phyloP scores from a whole-genome alignment of 2,113 vertebrate species.

The Hepsetus odoe region DNA sequence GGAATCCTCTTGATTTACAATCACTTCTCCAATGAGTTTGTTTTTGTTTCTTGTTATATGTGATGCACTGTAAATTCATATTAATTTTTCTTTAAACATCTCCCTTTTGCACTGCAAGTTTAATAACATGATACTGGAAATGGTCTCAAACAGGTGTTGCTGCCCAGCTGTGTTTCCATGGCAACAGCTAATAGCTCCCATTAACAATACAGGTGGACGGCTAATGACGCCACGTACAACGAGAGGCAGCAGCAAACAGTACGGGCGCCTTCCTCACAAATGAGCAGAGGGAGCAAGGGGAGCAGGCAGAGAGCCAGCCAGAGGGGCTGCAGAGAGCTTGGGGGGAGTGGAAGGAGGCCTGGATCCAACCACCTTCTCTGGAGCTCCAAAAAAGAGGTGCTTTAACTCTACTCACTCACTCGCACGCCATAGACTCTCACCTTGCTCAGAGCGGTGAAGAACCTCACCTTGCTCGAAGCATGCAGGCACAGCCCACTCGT shows the following conservation, averaged over 20 bases:
- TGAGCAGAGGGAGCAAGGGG: constrained; percentile 44
- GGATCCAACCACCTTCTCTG: neutral
- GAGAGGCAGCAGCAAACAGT: neutral
- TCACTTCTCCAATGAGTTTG: neutral
- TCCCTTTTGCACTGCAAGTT: constrained; percentile 12
- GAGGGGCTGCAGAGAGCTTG: neutral
- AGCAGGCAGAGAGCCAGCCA: constrained; percentile 5
- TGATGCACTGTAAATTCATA: neutral
- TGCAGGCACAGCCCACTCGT: too few relatives aligned
- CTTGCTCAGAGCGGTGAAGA: neutral
- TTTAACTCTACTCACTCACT: too few relatives aligned
- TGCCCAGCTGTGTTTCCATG: constrained; percentile 66
- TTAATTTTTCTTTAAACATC: constrained; percentile 9
- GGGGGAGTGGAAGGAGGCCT: neutral
- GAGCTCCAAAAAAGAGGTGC: neutral
- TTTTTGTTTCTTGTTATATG: neutral
- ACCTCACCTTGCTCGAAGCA: constrained; percentile 1
- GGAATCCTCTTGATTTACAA: neutral
- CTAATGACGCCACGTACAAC: constrained; percentile 47
- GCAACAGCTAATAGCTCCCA: constrained; percentile 68
- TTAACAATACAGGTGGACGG: constrained; percentile 71
- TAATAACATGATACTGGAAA: constrained; percentile 46
- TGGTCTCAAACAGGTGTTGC: constrained; percentile 66
- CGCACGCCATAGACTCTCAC: too few relatives aligned
- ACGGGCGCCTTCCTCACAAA: constrained; percentile 34